Base-by-base conservation (phyloP, 2,888 invertebrate genomes). In the Platycheirus rosarum region DNA sequence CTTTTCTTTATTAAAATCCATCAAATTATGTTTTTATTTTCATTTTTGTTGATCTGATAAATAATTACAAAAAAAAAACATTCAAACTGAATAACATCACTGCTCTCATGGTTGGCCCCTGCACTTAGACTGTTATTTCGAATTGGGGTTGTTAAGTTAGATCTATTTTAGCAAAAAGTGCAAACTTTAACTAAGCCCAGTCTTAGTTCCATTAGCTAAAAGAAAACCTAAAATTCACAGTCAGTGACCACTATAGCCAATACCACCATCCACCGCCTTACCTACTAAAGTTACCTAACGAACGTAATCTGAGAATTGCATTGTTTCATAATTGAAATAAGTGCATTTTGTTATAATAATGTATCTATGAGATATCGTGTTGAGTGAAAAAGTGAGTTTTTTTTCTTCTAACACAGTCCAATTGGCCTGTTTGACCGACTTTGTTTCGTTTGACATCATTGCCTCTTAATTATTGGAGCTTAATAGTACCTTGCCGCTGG, bases 251-350 rank as follows among this genome's bases (percentile, higher is more conserved):
- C 69, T 60, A n/a, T n/a, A 65, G 29, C 63, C 69, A 44, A 16
- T 49, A 14, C 37, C 14, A 35, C 60, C 35, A 49, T 40, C 13
- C 2, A 42, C 29, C 13, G 49, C 23, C 23, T 42, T 60, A 42
- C 14, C 26, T 70, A 49, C 65, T 76, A 49, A 42, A 23, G 76
- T 80, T 73, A 82, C 77, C 55, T 51, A 82, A 82, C 66, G 68
- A 82, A 77, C 66, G 77, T 77, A 82, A 82, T 73, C 55, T 16
- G 77, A 82, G 82, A 82, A 77, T 82, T 77, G 82, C 77, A 82
- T 82, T 82, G 76, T 82, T 82, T 76, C 82, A 82, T 82, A 82
- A 82, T 82, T 82, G 73, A 71, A 76, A 71, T 82, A 82, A 82
- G 71, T 80, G 79, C 79, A 79, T 42, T 70, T 77, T 68, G 44